Base-by-base conservation (phyloP, 1,140 invertebrate species). In the Hyles vespertilio region DNA sequence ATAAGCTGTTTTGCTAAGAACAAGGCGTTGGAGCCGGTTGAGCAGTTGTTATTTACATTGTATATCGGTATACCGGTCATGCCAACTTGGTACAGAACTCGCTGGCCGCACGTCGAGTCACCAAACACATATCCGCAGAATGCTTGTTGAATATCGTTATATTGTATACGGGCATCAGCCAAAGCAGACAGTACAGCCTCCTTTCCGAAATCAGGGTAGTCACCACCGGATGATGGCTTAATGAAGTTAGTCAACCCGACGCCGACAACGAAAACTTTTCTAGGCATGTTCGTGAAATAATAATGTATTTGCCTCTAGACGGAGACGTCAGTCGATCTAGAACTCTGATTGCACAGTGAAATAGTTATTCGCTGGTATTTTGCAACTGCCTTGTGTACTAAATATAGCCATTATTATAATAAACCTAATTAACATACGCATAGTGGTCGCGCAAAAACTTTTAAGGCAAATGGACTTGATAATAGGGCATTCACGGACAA, bases 1-100 rank as follows among this genome's bases (percentile, higher is more conserved):
- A 99, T 90, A 6, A 98, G 91, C 83, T 99, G 96, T 79, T 98
- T 98, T 0, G 94, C 97, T 74, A 99, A 88, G 60, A 94, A 93
- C 1, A 99, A 81, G 3, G 98, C 98, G 55, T 95, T 96, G 0
- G 98, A 96, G 8, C 98, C 98, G 12, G 97, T 99, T 0, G 98
- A 95, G 80, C 98, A 99, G 78, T 99, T 99, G 79, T 99, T 99
- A 87, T 99, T 99, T 0, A 99, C 98, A 91, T 99, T 99, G 89
- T 96, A 98, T 61, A 99, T 94, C 7, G 98, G 98, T 70, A 99
- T 98, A 22, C 98, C 98, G 48, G 94, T 99, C 92, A 99, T 94
- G 45, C 98, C 98, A 45, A 99, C 89, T 83, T 97, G 94, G 86
- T 99, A 99, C 2, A 99, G 72, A 0, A 96, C 95, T 68, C 98